Conservation (phyloP, 2,797 vertebrate species). For the Acanthurus tractus region DNA sequence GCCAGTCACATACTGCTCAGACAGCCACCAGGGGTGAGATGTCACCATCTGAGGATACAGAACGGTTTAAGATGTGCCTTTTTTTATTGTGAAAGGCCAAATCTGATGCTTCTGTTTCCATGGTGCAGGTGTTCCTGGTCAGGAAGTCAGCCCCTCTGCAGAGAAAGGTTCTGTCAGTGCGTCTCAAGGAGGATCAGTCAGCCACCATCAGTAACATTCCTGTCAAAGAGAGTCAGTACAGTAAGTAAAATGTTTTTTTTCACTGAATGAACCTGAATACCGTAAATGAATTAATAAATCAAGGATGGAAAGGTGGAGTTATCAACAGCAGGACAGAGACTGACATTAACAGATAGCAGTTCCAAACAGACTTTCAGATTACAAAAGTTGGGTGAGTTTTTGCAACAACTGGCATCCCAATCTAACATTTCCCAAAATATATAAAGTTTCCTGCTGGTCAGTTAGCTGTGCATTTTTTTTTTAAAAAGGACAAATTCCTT, state of each 20-base stretch:
- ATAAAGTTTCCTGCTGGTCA: too few species aligned
- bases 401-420: not conserved
- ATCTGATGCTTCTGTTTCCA: not conserved
- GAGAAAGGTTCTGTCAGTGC: conserved; percentile 93
- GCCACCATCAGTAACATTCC: conserved; percentile 88
- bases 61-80: not conserved
- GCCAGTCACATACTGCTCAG: conserved; percentile 85
- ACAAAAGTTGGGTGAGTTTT: not conserved
- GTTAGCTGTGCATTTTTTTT: too few species aligned
- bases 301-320: not conserved
- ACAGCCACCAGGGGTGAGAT: conserved; percentile 93
- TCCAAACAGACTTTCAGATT: not conserved
- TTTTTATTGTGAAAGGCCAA: not conserved
- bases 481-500: too few species aligned
- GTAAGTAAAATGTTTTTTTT: conserved; percentile 66
- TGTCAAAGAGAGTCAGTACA: conserved; percentile 87
- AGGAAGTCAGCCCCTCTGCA: conserved; percentile 90
- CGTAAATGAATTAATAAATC: too few species aligned
- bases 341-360: not conserved
- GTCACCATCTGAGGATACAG: not conserved
- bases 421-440: not conserved
- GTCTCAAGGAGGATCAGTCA: conserved; percentile 80
- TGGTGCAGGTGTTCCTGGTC: conserved; percentile 91
- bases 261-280: not conserved
- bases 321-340: not conserved